Percentiles rank a stretch among this genome's conserved stretches.
Conservation (phyloP, 2,797 vertebrate species). For the Coendou prehensilis region DNA sequence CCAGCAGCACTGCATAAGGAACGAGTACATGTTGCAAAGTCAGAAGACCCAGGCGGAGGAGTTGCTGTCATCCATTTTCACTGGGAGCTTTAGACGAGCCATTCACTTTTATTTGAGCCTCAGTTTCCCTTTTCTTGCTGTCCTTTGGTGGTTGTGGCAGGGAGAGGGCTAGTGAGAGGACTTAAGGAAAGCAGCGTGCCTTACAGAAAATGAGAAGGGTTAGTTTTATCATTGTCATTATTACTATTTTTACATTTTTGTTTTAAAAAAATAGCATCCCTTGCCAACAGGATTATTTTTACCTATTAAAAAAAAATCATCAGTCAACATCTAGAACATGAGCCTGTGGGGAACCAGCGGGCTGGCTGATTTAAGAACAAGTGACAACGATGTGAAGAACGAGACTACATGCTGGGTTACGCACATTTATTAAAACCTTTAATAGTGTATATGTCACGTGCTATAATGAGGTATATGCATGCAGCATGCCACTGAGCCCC, state of each 20-base stretch:
- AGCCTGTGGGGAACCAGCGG: neutral
- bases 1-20: rapidly evolving
- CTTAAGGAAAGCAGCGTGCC: neutral
- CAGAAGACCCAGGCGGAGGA: neutral
- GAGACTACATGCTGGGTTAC: rapidly evolving
- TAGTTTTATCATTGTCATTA: neutral
- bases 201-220: no score
- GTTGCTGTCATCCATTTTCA: neutral
- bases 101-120: neutral
- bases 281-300: neutral
- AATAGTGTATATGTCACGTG: rapidly evolving
- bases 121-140: neutral
- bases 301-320: neutral
- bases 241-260: neutral
- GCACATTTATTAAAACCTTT: neutral
- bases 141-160: neutral
- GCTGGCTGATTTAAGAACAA: rapidly evolving
- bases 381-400: rapidly evolving
- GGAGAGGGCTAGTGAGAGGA: neutral
- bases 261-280: neutral
- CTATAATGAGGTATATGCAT: rapidly evolving
- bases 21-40: rapidly evolving
- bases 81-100: neutral
- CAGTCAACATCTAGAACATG: neutral
- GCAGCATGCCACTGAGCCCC: rapidly evolving